Conservation (phyloP, 2,888 invertebrate genomes). For the Glyphotaelius pellucidus region DNA sequence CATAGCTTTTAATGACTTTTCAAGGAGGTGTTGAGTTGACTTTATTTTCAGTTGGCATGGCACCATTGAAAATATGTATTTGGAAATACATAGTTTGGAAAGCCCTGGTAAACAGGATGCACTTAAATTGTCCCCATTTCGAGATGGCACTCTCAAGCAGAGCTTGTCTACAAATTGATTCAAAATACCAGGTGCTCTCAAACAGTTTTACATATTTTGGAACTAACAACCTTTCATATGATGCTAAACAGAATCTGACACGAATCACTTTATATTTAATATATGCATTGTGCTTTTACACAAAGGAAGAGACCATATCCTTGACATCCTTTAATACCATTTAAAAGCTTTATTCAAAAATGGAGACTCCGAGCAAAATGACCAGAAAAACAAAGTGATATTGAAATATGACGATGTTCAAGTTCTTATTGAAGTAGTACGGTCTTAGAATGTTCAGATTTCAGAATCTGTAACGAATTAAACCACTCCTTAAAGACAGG, state of each 20-base stretch:
- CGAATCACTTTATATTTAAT: too few relatives aligned
- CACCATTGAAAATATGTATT: too few relatives aligned
- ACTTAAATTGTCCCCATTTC: conserved; percentile 14
- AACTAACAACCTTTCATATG: too few relatives aligned
- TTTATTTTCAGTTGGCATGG: too few relatives aligned
- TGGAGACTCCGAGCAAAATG: too few relatives aligned
- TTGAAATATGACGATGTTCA: background rate
- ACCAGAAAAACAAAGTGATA: background rate
- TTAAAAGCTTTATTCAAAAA: too few relatives aligned
- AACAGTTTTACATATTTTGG: background rate
- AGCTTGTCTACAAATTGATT: conserved; percentile 32
- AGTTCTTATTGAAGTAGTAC: background rate
- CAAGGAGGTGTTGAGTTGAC: too few relatives aligned
- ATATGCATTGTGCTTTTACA: too few relatives aligned
- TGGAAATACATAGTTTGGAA: background rate
- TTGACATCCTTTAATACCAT: too few relatives aligned
- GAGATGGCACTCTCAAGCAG: conserved; percentile 13
- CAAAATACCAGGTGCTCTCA: background rate
- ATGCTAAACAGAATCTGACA: too few relatives aligned
- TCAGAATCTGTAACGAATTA: conserved; percentile 31
- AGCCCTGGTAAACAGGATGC: conserved; percentile 13
- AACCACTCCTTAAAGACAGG: conserved; percentile 11
- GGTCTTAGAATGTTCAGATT: background rate
- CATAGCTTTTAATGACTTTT: too few relatives aligned
- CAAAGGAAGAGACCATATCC: too few relatives aligned